phyloP scores from a whole-genome alignment of 2,113 vertebrate species.

The Noturus placidus region DNA sequence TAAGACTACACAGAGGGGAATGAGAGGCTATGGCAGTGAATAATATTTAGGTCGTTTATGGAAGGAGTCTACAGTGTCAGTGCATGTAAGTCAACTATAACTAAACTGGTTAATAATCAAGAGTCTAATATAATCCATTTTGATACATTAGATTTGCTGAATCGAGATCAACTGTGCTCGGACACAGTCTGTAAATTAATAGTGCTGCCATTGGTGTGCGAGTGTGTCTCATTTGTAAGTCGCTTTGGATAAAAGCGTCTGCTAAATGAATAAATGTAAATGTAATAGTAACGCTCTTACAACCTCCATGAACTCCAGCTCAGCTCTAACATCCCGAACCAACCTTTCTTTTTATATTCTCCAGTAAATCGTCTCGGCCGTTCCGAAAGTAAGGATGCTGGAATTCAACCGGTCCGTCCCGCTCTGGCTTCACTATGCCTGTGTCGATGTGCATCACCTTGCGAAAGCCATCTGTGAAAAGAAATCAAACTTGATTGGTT shows the following conservation, averaged over 20 bases:
- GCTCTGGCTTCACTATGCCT: conserved; percentile 88
- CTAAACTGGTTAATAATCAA: too few species aligned
- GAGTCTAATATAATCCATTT: too few species aligned
- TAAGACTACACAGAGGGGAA: background rate
- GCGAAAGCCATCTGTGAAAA: conserved; percentile 86
- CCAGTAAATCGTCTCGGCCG: conserved; percentile 89
- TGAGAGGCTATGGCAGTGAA: background rate
- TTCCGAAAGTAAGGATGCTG: conserved; percentile 93
- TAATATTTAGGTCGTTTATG: background rate
- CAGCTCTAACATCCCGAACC: conserved; percentile 1
- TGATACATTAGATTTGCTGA: too few species aligned
- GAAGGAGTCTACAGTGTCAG: background rate
- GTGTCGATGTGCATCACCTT: conserved; percentile 94
- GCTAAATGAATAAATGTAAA: too few species aligned
- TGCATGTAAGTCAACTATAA: background rate
- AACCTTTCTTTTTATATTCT: conserved; percentile 96
- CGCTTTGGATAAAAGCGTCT: too few species aligned
- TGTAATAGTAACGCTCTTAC: background rate
- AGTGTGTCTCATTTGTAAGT: too few species aligned
- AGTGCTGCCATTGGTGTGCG: too few species aligned
- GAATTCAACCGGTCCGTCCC: conserved; percentile 91
- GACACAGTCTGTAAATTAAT: too few species aligned
- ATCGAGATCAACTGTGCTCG: too few species aligned
- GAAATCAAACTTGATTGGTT: background rate
- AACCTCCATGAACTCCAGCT: background rate